These are phyloP conservation scores for Scopus umbretta DNA, from an alignment of 2,113 vertebrate genomes.

Conservation along the genomic window DNA sequence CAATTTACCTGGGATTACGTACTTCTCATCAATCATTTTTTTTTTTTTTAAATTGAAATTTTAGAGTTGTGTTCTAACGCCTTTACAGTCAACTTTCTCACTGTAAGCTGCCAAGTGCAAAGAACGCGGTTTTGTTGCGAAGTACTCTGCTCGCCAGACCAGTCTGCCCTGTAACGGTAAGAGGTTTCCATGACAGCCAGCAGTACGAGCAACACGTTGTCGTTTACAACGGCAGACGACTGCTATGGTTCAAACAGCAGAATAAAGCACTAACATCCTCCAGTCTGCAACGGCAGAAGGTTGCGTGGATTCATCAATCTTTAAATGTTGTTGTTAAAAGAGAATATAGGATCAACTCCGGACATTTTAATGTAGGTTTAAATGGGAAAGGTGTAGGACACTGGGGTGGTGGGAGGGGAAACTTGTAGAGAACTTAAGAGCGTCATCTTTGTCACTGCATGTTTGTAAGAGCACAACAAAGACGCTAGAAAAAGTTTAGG, in stretches of 20 bases:
- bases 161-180: not conserved
- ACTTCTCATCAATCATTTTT: not conserved
- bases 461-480: not conserved
- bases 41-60: too few species aligned
- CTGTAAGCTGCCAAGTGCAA: not conserved
- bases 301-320: not conserved
- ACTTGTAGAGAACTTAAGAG: not conserved
- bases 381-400: not conserved
- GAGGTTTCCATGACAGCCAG: not conserved
- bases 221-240: not conserved
- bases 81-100: not conserved
- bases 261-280: not conserved
- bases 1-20: not conserved
- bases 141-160: not conserved
- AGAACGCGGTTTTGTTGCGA: not conserved
- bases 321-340: not conserved
- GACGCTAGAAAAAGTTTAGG: not conserved
- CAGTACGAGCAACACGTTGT: not conserved
- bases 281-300: not conserved
- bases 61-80: not conserved
- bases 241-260: not conserved
- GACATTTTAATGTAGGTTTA: not conserved
- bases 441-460: not conserved
- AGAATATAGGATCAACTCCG: not conserved
- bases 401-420: accelerated